A percentile compares a stretch with the other conserved stretches of the same genome.
phyloP scores from a whole-genome alignment of 2,797 vertebrate species.

The Pagetopsis macropterus region DNA sequence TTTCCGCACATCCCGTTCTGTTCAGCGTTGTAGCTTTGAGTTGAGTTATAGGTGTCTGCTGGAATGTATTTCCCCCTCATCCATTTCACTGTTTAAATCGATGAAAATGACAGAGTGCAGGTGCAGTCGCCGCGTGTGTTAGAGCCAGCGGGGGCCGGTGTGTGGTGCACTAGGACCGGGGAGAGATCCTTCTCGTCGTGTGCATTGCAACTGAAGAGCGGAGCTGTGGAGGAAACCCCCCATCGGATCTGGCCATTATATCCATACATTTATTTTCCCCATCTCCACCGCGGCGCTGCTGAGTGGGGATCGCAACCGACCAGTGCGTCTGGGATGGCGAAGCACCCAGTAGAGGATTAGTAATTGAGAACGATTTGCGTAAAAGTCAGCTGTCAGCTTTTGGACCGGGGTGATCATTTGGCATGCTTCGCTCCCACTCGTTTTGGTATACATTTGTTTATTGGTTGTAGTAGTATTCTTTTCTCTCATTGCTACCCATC shows the following conservation, averaged over 20 bases:
- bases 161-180: slow-evolving; percentile 81
- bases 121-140: slow-evolving; percentile 58
- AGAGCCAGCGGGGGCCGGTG: slow-evolving; percentile 50
- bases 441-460: slow-evolving; percentile 45
- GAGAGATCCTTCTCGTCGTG: slow-evolving; percentile 69
- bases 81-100: slow-evolving; percentile 57
- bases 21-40: slow-evolving; percentile 33
- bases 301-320: slow-evolving; percentile 66
- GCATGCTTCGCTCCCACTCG: slow-evolving; percentile 38
- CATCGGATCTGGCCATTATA: slow-evolving; percentile 78
- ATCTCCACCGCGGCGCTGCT: slow-evolving; percentile 68
- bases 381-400: slow-evolving; percentile 64
- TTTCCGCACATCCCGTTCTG: slow-evolving; percentile 11
- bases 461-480: slow-evolving; percentile 36
- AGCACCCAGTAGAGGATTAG: slow-evolving; percentile 69
- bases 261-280: slow-evolving; percentile 73
- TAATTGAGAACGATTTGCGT: slow-evolving; percentile 61
- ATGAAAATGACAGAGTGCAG: slow-evolving; percentile 66
- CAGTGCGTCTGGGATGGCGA: slow-evolving; percentile 67
- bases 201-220: slow-evolving; percentile 70
- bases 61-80: slow-evolving; percentile 58
- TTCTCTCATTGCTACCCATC: slow-evolving; percentile 17
- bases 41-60: slow-evolving; percentile 60
- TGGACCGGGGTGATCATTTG: slow-evolving; percentile 39
- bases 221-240: slow-evolving; percentile 77